phyloP scores from a whole-genome alignment of 2,888 invertebrate genomes.

The Nephrotoma guestfalica region DNA sequence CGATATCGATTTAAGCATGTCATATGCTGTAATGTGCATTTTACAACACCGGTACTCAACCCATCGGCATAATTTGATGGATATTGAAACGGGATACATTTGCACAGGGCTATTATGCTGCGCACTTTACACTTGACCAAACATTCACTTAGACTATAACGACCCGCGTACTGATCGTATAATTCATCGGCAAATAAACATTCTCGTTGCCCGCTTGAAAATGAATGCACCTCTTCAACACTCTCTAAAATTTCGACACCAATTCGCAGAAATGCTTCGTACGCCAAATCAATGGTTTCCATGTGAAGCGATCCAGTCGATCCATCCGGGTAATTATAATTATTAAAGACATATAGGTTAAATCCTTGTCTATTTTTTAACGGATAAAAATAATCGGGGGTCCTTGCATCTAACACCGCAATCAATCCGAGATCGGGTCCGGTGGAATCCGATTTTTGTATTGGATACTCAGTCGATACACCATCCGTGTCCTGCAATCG shows the following conservation, averaged over 20 bases:
- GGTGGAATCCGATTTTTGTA: constrained; percentile 7
- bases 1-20: constrained; percentile 23
- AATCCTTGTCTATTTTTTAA: constrained; percentile 34
- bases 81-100: constrained; percentile 38
- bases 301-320: constrained; percentile 32
- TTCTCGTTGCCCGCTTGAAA: constrained; percentile 24
- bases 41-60: background rate
- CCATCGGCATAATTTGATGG: constrained; percentile 21
- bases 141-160: constrained; percentile 41
- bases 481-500: background rate
- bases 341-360: constrained; percentile 33
- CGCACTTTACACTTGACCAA: constrained; percentile 35
- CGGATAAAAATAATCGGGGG: constrained; percentile 40
- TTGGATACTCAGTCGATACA: background rate
- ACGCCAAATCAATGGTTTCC: constrained; percentile 23
- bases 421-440: constrained; percentile 34
- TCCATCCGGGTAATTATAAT: constrained; percentile 34
- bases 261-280: constrained; percentile 23
- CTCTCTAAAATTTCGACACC: constrained; percentile 8
- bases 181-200: constrained; percentile 36
- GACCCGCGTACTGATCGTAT: constrained; percentile 20
- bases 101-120: constrained; percentile 34
- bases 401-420: constrained; percentile 34
- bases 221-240: background rate
- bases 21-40: constrained; percentile 26